A percentile compares a stretch with the other conserved stretches of the same genome.
Conservation (phyloP, 1,140 invertebrate species). For the Calycopis cecrops region DNA sequence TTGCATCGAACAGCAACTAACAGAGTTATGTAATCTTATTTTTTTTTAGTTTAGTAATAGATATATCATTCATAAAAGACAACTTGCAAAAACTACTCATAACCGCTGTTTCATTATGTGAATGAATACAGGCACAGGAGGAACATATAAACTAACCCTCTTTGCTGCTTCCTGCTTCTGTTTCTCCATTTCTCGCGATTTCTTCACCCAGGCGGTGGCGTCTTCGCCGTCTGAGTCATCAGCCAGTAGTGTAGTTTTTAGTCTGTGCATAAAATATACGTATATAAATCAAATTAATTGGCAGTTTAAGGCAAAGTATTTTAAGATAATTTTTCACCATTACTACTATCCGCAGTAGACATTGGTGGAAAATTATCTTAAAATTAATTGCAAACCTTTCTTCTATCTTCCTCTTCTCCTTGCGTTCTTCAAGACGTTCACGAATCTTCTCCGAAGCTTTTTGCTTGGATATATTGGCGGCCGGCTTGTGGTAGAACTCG, state of each 20-base stretch:
- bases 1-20: no score
- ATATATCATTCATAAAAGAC: no score
- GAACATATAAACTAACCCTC: conserved; percentile 79
- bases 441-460: conserved; percentile 87
- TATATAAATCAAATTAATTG: no score
- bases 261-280: conserved; percentile 30
- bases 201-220: conserved; percentile 87
- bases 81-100: no score
- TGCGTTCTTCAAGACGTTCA: conserved; percentile 84
- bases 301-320: no score
- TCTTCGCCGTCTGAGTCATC: conserved; percentile 77
- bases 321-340: no score
- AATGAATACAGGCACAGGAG: conserved; percentile 17
- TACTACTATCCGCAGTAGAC: no score
- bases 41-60: no score
- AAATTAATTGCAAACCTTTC: conserved; percentile 70
- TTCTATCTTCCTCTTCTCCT: conserved; percentile 89
- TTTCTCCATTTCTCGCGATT: conserved; percentile 84
- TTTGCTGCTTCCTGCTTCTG: conserved; percentile 92
- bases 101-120: no score
- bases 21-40: no score
- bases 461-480: conserved; percentile 87
- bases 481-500: conserved; percentile 95
- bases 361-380: no score
- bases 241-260: conserved; percentile 49